Conservation (phyloP, 2,888 invertebrate species). For the Hyppa rectilinea region DNA sequence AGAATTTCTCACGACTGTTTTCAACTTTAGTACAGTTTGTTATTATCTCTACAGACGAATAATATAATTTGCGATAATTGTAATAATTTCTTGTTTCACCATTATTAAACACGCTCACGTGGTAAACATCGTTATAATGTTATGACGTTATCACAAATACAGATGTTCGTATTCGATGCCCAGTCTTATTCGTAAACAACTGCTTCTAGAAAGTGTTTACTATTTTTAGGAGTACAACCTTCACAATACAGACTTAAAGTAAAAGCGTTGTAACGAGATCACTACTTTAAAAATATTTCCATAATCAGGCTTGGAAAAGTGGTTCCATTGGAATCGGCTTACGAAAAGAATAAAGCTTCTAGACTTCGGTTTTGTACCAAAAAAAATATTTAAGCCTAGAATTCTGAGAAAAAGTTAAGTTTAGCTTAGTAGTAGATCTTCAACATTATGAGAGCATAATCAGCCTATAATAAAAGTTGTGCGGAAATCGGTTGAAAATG, state of each 20-base stretch:
- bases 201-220: background rate
- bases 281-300: background rate
- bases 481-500: too few relatives aligned
- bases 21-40: background rate
- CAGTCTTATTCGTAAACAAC: background rate
- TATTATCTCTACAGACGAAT: conserved; percentile 1
- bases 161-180: background rate
- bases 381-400: background rate
- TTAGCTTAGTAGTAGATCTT: conserved; percentile 20
- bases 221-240: background rate
- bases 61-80: background rate
- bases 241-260: background rate
- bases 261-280: background rate
- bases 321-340: background rate
- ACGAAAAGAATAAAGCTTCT: background rate
- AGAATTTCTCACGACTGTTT: background rate
- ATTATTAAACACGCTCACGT: background rate
- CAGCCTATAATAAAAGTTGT: too few relatives aligned
- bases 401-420: background rate
- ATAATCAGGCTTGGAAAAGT: background rate
- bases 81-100: background rate
- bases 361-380: background rate
- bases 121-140: background rate
- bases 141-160: background rate
- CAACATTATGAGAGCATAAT: too few relatives aligned